phyloP scores from a whole-genome alignment of 2,113 vertebrate genomes.

The Alligator sinensis region DNA sequence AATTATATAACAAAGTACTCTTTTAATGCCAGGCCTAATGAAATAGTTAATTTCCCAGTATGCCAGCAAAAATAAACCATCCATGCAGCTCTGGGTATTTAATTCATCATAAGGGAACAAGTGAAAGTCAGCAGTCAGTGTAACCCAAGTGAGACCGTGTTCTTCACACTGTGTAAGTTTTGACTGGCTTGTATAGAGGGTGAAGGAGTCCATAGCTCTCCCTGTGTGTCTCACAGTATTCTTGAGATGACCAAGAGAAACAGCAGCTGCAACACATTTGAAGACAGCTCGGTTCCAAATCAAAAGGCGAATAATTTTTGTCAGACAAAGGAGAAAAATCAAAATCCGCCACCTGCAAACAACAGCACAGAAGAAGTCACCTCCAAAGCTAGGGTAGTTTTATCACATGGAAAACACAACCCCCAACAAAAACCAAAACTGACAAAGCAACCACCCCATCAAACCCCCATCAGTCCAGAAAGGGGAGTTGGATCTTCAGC shows the following conservation, averaged over 20 bases:
- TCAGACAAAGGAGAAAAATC: conserved; percentile 79
- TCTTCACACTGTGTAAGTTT: conserved; percentile 76
- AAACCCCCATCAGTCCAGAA: background rate
- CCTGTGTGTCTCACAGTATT: conserved; percentile 54
- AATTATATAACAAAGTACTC: conserved; percentile 7
- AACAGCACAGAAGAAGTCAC: background rate
- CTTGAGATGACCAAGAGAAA: conserved; percentile 51
- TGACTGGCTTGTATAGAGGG: conserved; percentile 75
- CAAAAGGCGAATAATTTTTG: conserved; percentile 43
- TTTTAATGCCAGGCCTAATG: background rate
- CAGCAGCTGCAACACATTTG: conserved; percentile 68
- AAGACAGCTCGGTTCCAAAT: conserved; percentile 48
- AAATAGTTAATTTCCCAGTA: background rate
- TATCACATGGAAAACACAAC: background rate
- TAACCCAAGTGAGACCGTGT: background rate
- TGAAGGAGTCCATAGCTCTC: conserved; percentile 76
- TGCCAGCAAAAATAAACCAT: background rate
- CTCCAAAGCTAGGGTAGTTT: background rate
- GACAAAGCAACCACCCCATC: background rate
- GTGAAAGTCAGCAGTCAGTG: background rate
- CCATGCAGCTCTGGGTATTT: conserved; percentile 7
- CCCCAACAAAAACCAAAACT: too few species aligned
- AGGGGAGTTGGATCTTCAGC: background rate
- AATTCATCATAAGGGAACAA: background rate
- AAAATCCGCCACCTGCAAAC: conserved; percentile 77